A percentile compares a stretch with the other conserved stretches of the same genome.
These are phyloP conservation scores for Cyprinodon diabolis DNA, from an alignment of 2,797 vertebrate species.

Conservation along the genomic window DNA sequence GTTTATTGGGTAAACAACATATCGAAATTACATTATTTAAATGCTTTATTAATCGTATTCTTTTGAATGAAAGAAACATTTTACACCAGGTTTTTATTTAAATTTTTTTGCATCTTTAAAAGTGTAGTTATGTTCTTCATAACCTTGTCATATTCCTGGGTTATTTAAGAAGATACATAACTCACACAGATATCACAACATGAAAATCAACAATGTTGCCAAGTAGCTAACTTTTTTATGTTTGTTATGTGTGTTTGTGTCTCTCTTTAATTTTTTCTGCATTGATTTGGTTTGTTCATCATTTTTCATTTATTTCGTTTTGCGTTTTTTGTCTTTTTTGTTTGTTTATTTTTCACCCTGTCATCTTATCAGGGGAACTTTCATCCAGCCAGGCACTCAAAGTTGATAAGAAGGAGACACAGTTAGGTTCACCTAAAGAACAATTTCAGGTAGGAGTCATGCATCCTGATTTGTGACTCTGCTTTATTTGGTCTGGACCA, in stretches of 20 bases:
- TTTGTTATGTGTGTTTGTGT: constrained; percentile 60
- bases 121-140: constrained; percentile 22
- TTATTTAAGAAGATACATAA: not conserved
- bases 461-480: not conserved
- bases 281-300: constrained; percentile 43
- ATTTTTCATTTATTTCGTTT: constrained; percentile 50
- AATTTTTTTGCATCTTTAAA: constrained; percentile 41
- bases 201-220: constrained; percentile 42
- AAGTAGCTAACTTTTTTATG: constrained; percentile 55
- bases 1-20: constrained; percentile 59
- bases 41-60: constrained; percentile 38
- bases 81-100: constrained; percentile 51
- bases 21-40: constrained; percentile 47
- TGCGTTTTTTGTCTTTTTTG: constrained; percentile 53
- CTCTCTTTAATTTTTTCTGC: constrained; percentile 55
- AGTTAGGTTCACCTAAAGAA: constrained; percentile 67
- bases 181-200: not conserved
- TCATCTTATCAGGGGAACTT: constrained; percentile 71
- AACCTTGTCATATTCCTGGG: constrained; percentile 11
- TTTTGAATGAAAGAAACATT: constrained; percentile 56
- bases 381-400: constrained; percentile 62
- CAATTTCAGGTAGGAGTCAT: constrained; percentile 77
- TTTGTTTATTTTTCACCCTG: constrained; percentile 65
- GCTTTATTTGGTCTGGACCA: constrained; percentile 4
- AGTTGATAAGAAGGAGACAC: constrained; percentile 62